Base-by-base conservation (phyloP, 2,113 vertebrate genomes). In the Telmatochromis bifrenatus region DNA sequence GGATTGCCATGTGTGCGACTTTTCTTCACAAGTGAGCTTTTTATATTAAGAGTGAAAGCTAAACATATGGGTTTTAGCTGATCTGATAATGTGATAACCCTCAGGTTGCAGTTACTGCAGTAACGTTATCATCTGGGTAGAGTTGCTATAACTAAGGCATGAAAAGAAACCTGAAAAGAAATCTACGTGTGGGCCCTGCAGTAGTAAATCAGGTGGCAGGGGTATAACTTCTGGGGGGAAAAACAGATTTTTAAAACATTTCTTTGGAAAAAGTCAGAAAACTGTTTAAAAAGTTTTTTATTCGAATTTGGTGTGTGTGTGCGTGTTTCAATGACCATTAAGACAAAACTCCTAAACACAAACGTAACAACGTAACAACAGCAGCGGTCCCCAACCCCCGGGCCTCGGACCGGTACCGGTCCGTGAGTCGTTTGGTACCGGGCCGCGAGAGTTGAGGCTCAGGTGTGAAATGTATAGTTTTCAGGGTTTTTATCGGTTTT, bases 221-320 rank as follows among this genome's bases (percentile, higher is more conserved):
- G 19, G 58, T 1, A 3, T 12, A 68, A 37, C 19, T 4, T 68
- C 19, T 7, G 7, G 12, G 35, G n/a, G 35, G 3, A 0, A 26
- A 15, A 26, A 15, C 7, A 1, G 12, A 23, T 23, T 73, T 73
- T 73, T 45, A 47, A 73, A 45, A 73, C 39, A 73, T 26, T 45
- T 45, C 21, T 26, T 73, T 73, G 8, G 39, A 6, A 73, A 70
- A 37, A 65, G 17, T 37, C 17, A 1, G 17, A 3, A 65, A 65
- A 65, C 33, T 1, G 7, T 65, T 37, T 60, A 9, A 17, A 60
- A 62, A 31, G 53, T 23, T 26, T 55, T 55, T 31, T 33, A 31
- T 31, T 60, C 0, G 0, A 7, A n/a, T n/a, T n/a, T n/a, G n/a
- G n/a, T 58, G 0, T 28, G 3, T 60, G 28, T 9, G 55, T 19